Base-by-base conservation (phyloP, 2,888 invertebrate species). In the Apotomis betuletana region DNA sequence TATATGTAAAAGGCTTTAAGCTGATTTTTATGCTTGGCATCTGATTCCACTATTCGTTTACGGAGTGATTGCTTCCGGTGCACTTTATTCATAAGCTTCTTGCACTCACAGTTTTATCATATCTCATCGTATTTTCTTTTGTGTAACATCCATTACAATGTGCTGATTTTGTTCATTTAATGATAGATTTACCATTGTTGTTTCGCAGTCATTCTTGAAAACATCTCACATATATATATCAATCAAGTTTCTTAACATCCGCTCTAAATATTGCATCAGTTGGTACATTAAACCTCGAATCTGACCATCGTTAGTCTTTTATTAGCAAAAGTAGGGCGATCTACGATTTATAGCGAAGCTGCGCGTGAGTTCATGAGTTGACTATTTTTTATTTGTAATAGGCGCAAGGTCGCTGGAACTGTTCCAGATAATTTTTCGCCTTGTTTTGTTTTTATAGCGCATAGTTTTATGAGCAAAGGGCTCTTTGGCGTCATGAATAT, bases 401-500 rank as follows among this genome's bases (percentile, higher is more conserved):
- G 83, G 87, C 84, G 84, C 92, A 93, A 92, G 92, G 92, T 90
- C 91, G 90, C 88, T 93, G 92, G 91, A 92, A 85, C 75, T 79
- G 88, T 84, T 91, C 91, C 92, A 92, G 85, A 86, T 85, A 85
- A 81, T 85, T 81, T 82, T 82, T 83, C 77, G 77, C 74, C 73
- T 71, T 75, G 82, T 86, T 84, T 79, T 77, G 77, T 81, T 81
- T 84, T 71, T 74, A 77, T 76, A 74, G 59, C 76, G 58, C 74
- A 65, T 68, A 52, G 54, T 76, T 80, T 77, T 80, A 79, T 76
- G 77, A 76, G 76, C 75, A 61, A 65, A 73, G 71, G 62, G 63
- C 46, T 46, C 58, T 70, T 63, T 38, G 36, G 27, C 36, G 54
- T 52, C 62, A 54, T 55, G 27, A 55, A 55, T 44, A 41, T 15